Evolutionary conservation across 2,113 vertebrate genomes (phyloP), one percentile per base, ranked within the genome.

Genomic region (Ictalurus furcatus): DNA sequence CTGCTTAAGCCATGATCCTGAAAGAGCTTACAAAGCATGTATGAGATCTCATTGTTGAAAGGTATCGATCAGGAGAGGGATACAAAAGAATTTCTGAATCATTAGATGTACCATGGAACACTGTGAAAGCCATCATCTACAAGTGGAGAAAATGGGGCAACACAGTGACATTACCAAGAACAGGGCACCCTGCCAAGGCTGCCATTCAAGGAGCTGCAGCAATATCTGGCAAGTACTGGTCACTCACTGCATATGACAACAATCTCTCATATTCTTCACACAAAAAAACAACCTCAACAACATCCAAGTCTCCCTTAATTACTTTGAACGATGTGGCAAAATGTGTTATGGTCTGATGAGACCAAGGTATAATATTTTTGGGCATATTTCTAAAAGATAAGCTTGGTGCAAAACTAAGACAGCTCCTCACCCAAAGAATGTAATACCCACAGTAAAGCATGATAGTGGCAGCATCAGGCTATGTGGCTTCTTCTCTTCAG

Each of bases 121-220:
- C 12, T n/a, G 44, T 28, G 23, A 52, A 81, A 16, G 1, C 17
- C 52, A 56, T 12, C n/a, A n/a, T 54, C 7, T 30, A 81, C 54
- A 56, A 34, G 3, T 37, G 78, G 28, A 54, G 52, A 56, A 34
- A 59, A 82, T 19, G n/a, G 30, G 79, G 12, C 19, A 37, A 3
- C n/a, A 58, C 54, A 81, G 79, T 34, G 34, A 56, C 74, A 78
- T 81, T 81, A 81, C n/a, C 16, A 81, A 30, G 28, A 79, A 81
- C 13, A 81, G 52, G n/a, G 7, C 3, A 3, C 17, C 3, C 11
- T 7, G 25, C 28, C 28, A 80, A 54, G 3, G 54, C n/a, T 82
- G n/a, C 52, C 28, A 21, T 82, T 82, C 28, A 59, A 56, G 17
- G 25, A 16, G 28, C 28, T 81, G 16, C 48, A 54, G 48, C 13